A percentile compares a stretch with the other conserved stretches of the same genome.
Evolutionary conservation across 2,797 vertebrate genomes (phyloP).

Genomic region (Epinephelus malabaricus): DNA sequence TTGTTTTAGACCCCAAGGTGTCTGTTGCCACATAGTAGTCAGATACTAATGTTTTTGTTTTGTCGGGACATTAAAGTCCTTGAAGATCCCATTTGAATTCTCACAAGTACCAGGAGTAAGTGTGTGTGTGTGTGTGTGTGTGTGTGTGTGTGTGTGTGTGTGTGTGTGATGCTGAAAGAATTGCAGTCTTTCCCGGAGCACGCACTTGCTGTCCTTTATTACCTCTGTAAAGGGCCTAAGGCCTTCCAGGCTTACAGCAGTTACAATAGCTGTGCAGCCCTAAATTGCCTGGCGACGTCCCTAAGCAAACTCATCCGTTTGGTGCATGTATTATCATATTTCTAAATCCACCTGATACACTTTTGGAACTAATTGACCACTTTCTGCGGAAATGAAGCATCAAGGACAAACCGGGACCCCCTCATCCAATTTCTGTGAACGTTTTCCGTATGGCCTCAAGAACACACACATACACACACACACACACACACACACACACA

Average conservation of each 20-base stretch:
- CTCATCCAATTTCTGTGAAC: conserved; percentile 41
- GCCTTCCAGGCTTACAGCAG: conserved; percentile 31
- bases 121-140: neutral
- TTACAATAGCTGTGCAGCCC: conserved; percentile 24
- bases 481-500: conserved; percentile 3
- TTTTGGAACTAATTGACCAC: conserved; percentile 68
- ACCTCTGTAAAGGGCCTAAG: conserved; percentile 34
- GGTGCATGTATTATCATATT: conserved; percentile 65
- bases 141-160: neutral
- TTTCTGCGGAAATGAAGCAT: conserved; percentile 58
- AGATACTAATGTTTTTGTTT: conserved; percentile 17
- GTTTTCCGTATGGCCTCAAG: conserved; percentile 9
- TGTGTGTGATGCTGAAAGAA: conserved; percentile 13
- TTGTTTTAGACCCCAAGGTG: neutral
- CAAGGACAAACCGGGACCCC: conserved; percentile 56
- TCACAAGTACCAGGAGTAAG: neutral
- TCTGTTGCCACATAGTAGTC: neutral
- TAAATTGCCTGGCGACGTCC: conserved; percentile 49
- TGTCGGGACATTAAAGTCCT: conserved; percentile 4
- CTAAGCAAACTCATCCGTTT: conserved; percentile 54
- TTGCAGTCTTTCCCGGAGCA: conserved; percentile 23
- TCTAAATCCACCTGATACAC: conserved; percentile 53
- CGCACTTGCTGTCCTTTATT: conserved; percentile 42
- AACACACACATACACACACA: neutral
- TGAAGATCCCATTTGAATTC: conserved; percentile 31